Base-by-base conservation (phyloP, 1,140 invertebrate species). In the Babylonia areolata region DNA sequence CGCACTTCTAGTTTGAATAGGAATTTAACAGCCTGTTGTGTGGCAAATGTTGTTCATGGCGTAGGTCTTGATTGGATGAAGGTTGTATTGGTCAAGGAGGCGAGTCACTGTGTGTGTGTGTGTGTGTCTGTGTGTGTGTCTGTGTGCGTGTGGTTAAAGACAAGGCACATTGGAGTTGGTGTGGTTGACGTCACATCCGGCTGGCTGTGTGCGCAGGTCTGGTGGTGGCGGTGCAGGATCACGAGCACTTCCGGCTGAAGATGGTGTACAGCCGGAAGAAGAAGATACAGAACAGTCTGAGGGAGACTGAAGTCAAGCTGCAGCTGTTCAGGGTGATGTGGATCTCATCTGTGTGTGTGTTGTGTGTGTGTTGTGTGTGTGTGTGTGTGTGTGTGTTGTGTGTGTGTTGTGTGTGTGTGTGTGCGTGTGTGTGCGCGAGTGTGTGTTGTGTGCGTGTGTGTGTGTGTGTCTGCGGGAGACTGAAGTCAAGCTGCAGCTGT, bases 241-340 rank as follows among this genome's bases (percentile, higher is more conserved):
- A 93, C 58, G 91, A 92, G 87, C 92, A 93, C 85, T 92, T 93
- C 87, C 88, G 91, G 31, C 84, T 93, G 78, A 92, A 92, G 85
- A 88, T 93, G 39, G 69, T 93, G 20, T 93, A 93, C 85, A 90
- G 90, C 58, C 88, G 91, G n/a, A 93, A 93, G 86, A 93, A 93
- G 83, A 88, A 89, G 80, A 88, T 91, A 37, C 90, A 92, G 58
- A 90, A 90, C 54, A 92, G 87, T 82, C 86, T 93, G 40, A 86
- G 90, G 80, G 92, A 93, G 46, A 86, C 89, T 28, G 92, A 93
- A 88, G 88, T 90, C 20, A 89, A 89, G 83, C 81, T 92, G 33
- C 92, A 93, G 87, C 90, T 92, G 86, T 93, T 91, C 82, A 89
- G 89, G 89, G 91, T 92, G 84, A 87, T 85, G 39, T 20, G 5